Evolutionary conservation across 37 sponge, comb jelly and placozoan genomes (phyloP), one percentile per base, ranked within the genome.

Genomic region (Haliclona indistincta): DNA sequence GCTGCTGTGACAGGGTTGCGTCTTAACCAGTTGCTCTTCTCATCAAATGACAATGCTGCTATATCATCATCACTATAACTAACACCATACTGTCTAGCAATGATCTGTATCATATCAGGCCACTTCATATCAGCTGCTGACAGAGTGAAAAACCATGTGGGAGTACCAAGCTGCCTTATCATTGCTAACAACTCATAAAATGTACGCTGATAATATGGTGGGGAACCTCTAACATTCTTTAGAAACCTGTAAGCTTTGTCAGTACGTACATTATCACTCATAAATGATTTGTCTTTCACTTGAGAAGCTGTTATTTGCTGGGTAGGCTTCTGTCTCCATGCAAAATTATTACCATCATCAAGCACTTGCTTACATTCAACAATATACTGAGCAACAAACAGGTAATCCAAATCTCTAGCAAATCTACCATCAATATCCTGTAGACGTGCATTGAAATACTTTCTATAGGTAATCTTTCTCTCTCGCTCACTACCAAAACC

Each of bases 141-240:
- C 19, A 49, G 25, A 8, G 71, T 70, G 13, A 70, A 11, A 70
- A 70, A 45, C 47, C 47, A 70, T 70, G 71, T 70, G 4, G 54
- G 71, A 32, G 43, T 78, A 4, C 79, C 79, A 15, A 78, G 53
- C 44, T 67, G 58, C 10, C 68, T 2, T n/a, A 78, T 30, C 67
- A 40, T 66, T n/a, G 67, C 67, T 30, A 66, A 30, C 22, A 66
- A 66, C 6, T 66, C 67, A 66, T 40, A 66, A 40, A 66, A 66
- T 15, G 67, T 66, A 29, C 63, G 7, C 32, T 45, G 47, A 70
- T 44, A 70, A 20, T 41, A 70, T 11, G 47, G 28, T n/a, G 34
- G 52, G 34, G 74, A 56, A 20, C 74, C 74, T 23, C 60, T 26
- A 5, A 73, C 56, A 73, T 56, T 73, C 28, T 73, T 73, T 38